Evolutionary conservation across 2,113 vertebrate species (phyloP).

Genomic region (Anhinga rufa): DNA sequence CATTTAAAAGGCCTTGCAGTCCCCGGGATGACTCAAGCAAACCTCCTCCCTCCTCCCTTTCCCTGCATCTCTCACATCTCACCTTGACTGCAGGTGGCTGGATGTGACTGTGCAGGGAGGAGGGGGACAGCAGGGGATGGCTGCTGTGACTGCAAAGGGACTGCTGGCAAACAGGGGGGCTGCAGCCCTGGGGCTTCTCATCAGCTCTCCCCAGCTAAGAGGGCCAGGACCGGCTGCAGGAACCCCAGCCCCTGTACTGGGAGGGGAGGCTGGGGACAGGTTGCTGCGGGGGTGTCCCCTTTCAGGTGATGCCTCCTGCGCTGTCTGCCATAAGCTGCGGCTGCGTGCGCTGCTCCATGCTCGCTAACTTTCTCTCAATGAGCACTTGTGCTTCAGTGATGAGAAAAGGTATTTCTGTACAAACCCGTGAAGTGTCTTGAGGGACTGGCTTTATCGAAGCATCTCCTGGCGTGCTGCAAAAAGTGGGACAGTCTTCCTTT

Average conservation of each 20-base stretch:
- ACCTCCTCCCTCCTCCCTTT: not conserved
- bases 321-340: not conserved
- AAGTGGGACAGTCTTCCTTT: conserved; percentile 18
- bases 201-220: not conserved
- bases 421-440: not conserved
- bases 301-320: accelerated
- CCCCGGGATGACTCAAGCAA: not conserved
- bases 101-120: not conserved
- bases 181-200: not conserved
- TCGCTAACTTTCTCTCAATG: not conserved
- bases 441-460: not conserved
- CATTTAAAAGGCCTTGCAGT: not conserved
- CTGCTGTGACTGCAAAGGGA: not conserved
- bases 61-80: not conserved
- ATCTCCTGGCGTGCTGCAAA: conserved; percentile 1
- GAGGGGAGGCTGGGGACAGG: not conserved
- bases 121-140: not conserved
- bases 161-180: not conserved
- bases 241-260: not conserved
- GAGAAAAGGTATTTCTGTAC: not conserved
- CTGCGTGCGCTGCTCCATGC: accelerated
- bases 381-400: not conserved
- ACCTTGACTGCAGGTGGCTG: not conserved
- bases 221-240: accelerated
- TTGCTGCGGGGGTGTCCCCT: not conserved